phyloP scores from a whole-genome alignment of 2,888 invertebrate genomes.

The Drosophila aldrichi region DNA sequence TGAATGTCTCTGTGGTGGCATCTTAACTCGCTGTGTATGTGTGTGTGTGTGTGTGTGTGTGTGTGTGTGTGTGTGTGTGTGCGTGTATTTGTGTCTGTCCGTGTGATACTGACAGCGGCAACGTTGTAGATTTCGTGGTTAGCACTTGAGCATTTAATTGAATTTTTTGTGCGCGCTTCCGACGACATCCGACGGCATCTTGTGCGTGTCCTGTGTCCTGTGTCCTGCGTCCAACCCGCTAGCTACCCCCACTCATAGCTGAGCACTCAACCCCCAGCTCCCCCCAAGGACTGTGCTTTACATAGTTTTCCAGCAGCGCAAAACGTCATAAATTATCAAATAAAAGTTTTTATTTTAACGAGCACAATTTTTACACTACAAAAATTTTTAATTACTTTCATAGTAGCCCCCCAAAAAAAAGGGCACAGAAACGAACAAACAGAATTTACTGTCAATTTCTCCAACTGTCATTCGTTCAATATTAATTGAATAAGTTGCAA shows the following conservation, averaged over 20 bases:
- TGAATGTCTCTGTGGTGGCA: conserved; percentile 67
- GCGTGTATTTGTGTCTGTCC: conserved; percentile 20
- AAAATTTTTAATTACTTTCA: conserved; percentile 63
- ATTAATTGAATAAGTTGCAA: conserved; percentile 18
- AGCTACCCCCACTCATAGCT: not conserved
- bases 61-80: conserved; percentile 5
- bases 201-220: conserved; percentile 46
- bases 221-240: conserved; percentile 23
- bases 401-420: conserved; percentile 4
- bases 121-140: conserved; percentile 63
- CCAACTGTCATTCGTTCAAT: conserved; percentile 34
- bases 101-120: conserved; percentile 36
- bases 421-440: conserved; percentile 1
- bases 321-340: conserved; percentile 71
- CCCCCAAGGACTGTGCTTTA: conserved; percentile 25
- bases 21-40: conserved; percentile 21
- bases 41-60: conserved; percentile 14
- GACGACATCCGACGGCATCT: conserved; percentile 56
- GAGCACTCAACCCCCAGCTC: not conserved
- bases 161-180: conserved; percentile 58
- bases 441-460: conserved; percentile 23
- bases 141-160: conserved; percentile 73
- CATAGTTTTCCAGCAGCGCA: conserved; percentile 41
- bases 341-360: conserved; percentile 68
- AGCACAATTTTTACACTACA: conserved; percentile 45